phyloP scores from a whole-genome alignment of 2,888 invertebrate genomes.

The Nomada hirtipes region DNA sequence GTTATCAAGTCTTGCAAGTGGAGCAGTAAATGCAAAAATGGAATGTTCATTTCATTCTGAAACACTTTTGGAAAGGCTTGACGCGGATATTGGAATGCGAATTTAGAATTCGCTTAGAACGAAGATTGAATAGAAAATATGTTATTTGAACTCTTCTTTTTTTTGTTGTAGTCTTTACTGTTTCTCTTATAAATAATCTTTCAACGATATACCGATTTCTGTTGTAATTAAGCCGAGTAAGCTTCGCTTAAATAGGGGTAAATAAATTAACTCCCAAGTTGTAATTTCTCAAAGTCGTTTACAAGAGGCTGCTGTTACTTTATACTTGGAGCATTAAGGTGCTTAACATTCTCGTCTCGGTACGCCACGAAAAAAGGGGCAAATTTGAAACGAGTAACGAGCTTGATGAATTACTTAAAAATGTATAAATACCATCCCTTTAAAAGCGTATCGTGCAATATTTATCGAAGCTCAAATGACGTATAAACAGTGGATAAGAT shows the following conservation, averaged over 20 bases:
- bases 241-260: conserved; percentile 1
- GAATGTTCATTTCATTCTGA: too few relatives aligned
- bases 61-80: too few relatives aligned
- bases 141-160: neutral
- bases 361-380: neutral
- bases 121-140: too few relatives aligned
- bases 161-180: neutral
- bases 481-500: neutral
- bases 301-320: conserved; percentile 14
- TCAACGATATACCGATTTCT: neutral
- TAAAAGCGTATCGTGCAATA: too few relatives aligned
- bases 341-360: neutral
- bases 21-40: too few relatives aligned
- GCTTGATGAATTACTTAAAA: neutral
- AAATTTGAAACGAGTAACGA: neutral
- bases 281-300: conserved; percentile 25
- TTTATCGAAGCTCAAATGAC: neutral
- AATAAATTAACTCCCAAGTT: conserved; percentile 24
- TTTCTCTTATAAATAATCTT: too few relatives aligned
- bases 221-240: conserved; percentile 23
- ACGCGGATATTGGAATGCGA: too few relatives aligned
- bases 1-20: too few relatives aligned
- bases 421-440: too few relatives aligned
- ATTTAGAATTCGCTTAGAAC: too few relatives aligned
- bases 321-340: conserved; percentile 9